These are phyloP conservation scores for Hippocampus abdominalis DNA, from an alignment of 2,113 vertebrate species.

Conservation along the genomic window DNA sequence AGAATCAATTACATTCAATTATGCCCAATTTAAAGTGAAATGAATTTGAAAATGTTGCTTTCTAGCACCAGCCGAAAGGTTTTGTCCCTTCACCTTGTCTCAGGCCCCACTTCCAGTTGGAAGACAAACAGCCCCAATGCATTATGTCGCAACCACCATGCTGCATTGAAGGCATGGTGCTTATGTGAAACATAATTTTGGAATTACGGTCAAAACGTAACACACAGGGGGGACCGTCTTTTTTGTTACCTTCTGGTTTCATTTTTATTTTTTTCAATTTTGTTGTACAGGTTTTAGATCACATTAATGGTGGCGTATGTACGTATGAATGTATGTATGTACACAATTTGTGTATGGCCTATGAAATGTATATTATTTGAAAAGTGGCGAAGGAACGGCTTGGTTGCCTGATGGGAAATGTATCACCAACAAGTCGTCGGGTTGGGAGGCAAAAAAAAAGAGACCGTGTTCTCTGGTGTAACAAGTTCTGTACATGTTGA, in stretches of 20 bases:
- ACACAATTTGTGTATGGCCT: conserved; percentile 9
- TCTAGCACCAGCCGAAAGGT: neutral
- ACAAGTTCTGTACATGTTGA: conserved; percentile 60
- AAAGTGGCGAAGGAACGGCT: conserved; percentile 34
- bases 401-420: conserved; percentile 29
- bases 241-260: neutral
- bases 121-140: too few species aligned
- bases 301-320: neutral
- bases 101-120: too few species aligned
- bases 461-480: conserved; percentile 42
- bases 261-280: neutral
- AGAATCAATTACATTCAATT: too few species aligned
- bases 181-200: too few species aligned
- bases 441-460: conserved; percentile 10
- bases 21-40: neutral
- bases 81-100: too few species aligned
- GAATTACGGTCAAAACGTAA: too few species aligned
- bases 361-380: conserved; percentile 25
- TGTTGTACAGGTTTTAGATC: neutral
- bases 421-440: conserved; percentile 23
- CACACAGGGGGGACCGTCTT: neutral
- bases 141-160: too few species aligned
- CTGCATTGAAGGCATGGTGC: too few species aligned
- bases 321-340: neutral
- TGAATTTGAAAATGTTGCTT: neutral